Conservation (phyloP, 2,113 vertebrate species). For the Engystomops pustulosus region DNA sequence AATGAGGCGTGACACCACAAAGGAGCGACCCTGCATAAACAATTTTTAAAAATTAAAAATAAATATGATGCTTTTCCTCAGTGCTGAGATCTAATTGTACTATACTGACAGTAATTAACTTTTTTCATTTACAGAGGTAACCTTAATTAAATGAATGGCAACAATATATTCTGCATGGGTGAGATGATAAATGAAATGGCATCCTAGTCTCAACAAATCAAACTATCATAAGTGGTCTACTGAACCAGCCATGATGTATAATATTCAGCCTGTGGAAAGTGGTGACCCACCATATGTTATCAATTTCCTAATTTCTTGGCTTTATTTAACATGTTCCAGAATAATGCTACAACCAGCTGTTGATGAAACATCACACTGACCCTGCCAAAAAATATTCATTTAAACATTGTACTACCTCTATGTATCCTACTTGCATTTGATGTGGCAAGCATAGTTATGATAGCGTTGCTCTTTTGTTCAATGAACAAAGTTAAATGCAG, state of each 20-base stretch:
- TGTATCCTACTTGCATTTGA: slow-evolving; percentile 43
- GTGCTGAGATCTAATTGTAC: slow-evolving; percentile 48
- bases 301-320: slow-evolving; percentile 57
- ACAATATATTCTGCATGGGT: slow-evolving; percentile 51
- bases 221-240: slow-evolving; percentile 40
- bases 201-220: slow-evolving; percentile 58
- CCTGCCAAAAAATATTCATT: slow-evolving; percentile 56
- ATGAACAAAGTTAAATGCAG: slow-evolving; percentile 26
- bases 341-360: slow-evolving; percentile 53
- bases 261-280: slow-evolving; percentile 53
- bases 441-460: slow-evolving; percentile 19
- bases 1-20: slow-evolving; percentile 52
- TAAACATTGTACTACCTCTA: slow-evolving; percentile 29
- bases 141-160: slow-evolving; percentile 52
- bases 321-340: slow-evolving; percentile 52
- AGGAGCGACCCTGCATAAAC: slow-evolving; percentile 47
- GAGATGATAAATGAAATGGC: slow-evolving; percentile 55
- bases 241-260: slow-evolving; percentile 48
- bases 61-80: slow-evolving; percentile 45
- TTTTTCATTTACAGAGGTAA: slow-evolving; percentile 57
- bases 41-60: slow-evolving; percentile 55
- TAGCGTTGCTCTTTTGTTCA: slow-evolving; percentile 5
- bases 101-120: slow-evolving; percentile 53
- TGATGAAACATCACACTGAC: slow-evolving; percentile 48
- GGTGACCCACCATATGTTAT: slow-evolving; percentile 57